These are phyloP conservation scores for Cricetomys ansorgei DNA, from an alignment of 2,113 vertebrate species.

Conservation along the genomic window DNA sequence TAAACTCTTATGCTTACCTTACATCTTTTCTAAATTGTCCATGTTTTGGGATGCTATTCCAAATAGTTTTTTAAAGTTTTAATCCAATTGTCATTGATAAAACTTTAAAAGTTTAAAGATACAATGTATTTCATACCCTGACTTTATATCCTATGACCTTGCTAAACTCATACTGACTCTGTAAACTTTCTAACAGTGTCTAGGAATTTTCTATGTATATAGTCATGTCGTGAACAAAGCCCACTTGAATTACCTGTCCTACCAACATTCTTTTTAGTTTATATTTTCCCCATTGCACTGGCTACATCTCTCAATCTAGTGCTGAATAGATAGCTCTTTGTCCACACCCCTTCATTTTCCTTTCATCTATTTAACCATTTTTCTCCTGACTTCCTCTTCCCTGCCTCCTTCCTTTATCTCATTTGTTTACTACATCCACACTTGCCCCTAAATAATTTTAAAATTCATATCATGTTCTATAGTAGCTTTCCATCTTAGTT, in stretches of 20 bases:
- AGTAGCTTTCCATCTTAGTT: not conserved
- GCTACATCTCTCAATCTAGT: not conserved
- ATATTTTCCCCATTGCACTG: not conserved
- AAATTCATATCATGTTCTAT: not conserved
- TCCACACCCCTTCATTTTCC: not conserved
- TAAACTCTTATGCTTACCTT: not conserved
- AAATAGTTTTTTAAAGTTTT: not conserved
- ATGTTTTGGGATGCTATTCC: not conserved
- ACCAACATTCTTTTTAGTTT: not conserved
- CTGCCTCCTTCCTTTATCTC: not conserved
- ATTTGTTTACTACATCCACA: not conserved
- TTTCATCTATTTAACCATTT: not conserved
- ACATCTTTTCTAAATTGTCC: constrained; percentile 9
- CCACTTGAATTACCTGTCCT: not conserved
- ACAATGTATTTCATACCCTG: not conserved
- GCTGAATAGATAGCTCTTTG: not conserved
- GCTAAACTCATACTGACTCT: not conserved
- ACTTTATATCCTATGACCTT: not conserved
- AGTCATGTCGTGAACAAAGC: not conserved
- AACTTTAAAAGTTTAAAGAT: not conserved
- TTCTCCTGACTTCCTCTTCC: too few species aligned
- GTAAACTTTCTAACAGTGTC: not conserved
- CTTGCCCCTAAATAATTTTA: not conserved
- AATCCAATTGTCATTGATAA: not conserved
- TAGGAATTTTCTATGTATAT: not conserved